Evolutionary conservation across 1,140 invertebrate species (phyloP), one percentile per base, ranked within the genome.

Genomic region (Bombus superbus): DNA sequence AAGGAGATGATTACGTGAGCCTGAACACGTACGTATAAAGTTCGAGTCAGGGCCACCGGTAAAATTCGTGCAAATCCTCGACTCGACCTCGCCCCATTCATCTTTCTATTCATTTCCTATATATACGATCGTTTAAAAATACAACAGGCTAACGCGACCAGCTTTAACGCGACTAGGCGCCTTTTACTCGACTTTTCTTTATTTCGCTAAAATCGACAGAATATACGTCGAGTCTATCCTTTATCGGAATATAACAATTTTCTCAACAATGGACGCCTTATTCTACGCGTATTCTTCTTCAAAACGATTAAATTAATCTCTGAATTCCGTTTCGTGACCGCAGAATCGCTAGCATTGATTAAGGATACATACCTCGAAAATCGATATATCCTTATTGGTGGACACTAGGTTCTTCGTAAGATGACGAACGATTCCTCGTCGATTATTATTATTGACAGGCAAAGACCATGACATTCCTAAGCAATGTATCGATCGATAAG

Each of bases 1-100:
- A 62, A 79, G 62, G 66, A 84, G 59, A 32, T 38, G 44, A 66
- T 84, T 78, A 79, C 82, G 82, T 84, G 82, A 69, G 82, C 40
- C 22, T 15, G 6, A 42, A 44, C 82, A 84, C 82, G 82, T 83
- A 71, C 11, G 28, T 35, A 40, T 8, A 10, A 47, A 15, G 66
- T 47, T 79, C 38, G 22, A 40, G 28, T 13, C 75, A 59, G 18
- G 47, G 73, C 13, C 35, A 25, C 22, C 11, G 18, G 15, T 71
- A 38, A 47, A 84, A 78, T 84, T 84, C n/a, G 47, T 79, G 75
- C 75, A 78, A 71, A 69, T 79, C 13, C 9, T n/a, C 32, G 22
- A 3, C 35, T 32, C n/a, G 35, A 42, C 35, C 40, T 35, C 25
- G 10, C 62, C 71, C n/a, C 6, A 18, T 59, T 76, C 74, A 47